Conservation (phyloP, 1,140 invertebrate genomes). For the Lasaia peninsularis region DNA sequence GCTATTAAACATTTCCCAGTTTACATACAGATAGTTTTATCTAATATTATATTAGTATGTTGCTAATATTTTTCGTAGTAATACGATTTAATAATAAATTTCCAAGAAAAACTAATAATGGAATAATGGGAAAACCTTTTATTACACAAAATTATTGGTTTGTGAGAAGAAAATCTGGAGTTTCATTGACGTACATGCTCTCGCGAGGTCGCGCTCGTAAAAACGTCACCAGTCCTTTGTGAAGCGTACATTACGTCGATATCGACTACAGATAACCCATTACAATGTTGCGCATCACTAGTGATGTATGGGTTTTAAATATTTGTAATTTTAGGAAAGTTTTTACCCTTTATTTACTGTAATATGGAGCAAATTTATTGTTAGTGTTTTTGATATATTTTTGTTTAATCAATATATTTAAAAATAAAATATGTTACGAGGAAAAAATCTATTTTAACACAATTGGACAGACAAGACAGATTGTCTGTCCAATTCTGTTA, state of each 20-base stretch:
- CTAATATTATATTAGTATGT: no score
- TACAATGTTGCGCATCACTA: constrained; percentile 29
- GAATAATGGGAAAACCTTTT: not conserved
- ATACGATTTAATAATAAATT: not conserved
- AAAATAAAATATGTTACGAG: not conserved
- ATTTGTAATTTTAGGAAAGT: not conserved
- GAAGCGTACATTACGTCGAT: constrained; percentile 23
- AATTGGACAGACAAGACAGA: no score
- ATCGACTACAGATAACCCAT: constrained; percentile 32
- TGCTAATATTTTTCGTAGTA: no score
- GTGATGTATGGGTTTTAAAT: constrained; percentile 27
- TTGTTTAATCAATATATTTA: not conserved
- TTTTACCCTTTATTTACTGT: no score
- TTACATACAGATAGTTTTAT: no score
- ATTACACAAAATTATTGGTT: constrained; percentile 2
- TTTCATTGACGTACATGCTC: constrained; percentile 24
- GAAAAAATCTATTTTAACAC: no score
- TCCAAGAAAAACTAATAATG: not conserved
- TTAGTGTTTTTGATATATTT: not conserved
- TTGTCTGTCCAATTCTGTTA: no score
- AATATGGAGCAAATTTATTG: no score
- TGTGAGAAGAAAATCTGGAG: constrained; percentile 1
- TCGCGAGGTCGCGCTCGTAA: constrained; percentile 25
- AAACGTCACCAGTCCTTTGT: constrained; percentile 30
- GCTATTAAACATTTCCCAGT: no score